Base-by-base conservation (phyloP, 2,888 invertebrate genomes). In the Trisateles emortualis region DNA sequence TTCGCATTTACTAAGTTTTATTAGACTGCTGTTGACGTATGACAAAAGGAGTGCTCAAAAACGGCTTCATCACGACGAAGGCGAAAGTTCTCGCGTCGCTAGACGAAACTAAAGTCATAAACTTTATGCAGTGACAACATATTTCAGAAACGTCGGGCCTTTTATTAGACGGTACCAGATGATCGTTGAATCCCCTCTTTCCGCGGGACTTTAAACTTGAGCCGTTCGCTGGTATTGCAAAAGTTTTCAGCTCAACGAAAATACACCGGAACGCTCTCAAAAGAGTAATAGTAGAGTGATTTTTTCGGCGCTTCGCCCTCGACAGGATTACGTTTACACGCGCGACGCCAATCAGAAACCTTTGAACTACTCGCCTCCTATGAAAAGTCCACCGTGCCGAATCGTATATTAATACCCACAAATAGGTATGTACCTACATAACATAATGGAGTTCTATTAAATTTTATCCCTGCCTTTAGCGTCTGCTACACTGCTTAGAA, bases 251-350 rank as follows among this genome's bases (percentile, higher is more conserved):
- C 87, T 89, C 90, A 90, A 83, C 82, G 84, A 89, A 88, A 88
- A 87, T 92, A 92, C 92, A 92, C 79, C 76, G 87, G 89, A 92
- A 92, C 87, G 90, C 92, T 92, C 88, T 92, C 90, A 92, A 84
- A 89, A 84, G 88, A 83, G 84, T 78, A 72, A 79, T 82, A 81
- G 83, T 80, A 83, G 67, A 74, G 70, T 76, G 81, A 80, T 81
- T 84, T 85, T 86, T 85, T 81, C 74, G 68, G 67, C 54, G 66
- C 78, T 79, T 78, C 79, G 71, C 74, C 10, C 48, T 29, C 76
- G 76, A 59, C 32, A 67, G 86, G 91, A 91, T 92, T 91, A 88
- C 76, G 79, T 84, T 84, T 83, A 79, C 83, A 81, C 80, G 77
- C 68, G 72, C 55, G 51, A 67, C 71, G 74, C 74, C 84, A 86